Evolutionary conservation across 1,140 invertebrate genomes (phyloP), one percentile per base, ranked within the genome.

Genomic region (Cheumatopsyche charites): DNA sequence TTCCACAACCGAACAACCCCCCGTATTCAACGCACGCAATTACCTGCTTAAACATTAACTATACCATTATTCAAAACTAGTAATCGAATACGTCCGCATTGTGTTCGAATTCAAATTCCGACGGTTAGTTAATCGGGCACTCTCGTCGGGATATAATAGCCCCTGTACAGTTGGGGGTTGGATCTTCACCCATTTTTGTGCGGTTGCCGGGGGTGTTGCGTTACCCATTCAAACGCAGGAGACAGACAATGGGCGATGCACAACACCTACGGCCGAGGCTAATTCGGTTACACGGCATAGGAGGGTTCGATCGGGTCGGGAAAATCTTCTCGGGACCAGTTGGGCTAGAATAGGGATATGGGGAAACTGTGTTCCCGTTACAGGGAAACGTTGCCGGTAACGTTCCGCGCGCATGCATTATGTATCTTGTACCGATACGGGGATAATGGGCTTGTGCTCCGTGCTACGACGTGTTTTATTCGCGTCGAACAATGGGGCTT

Each of bases 331-430:
- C n/a, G n/a, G n/a, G n/a, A n/a, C n/a, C n/a, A n/a, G n/a, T n/a
- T n/a, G n/a, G n/a, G n/a, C n/a, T n/a, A n/a, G n/a, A n/a, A n/a
- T n/a, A n/a, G n/a, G n/a, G n/a, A n/a, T n/a, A n/a, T n/a, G n/a
- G n/a, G n/a, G n/a, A n/a, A n/a, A n/a, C n/a, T n/a, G n/a, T n/a
- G n/a, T n/a, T n/a, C n/a, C n/a, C n/a, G n/a, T n/a, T n/a, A n/a
- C n/a, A n/a, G n/a, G n/a, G n/a, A n/a, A n/a, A n/a, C n/a, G 29
- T 36, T 36, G 29, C 29, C 29, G 29, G 29, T 36, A 36, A 36
- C 29, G 29, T 36, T 36, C 29, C 58, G 58, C 73, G 73, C 69
- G 70, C 66, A 71, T 75, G 74, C 74, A 75, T 75, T 73, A 75
- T 75, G 69, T 75, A 75, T 73, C 63, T 62, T 45, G 47, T 62